Evolutionary conservation across 2,888 invertebrate genomes (phyloP).

Genomic region (Xanthorhoe designata): DNA sequence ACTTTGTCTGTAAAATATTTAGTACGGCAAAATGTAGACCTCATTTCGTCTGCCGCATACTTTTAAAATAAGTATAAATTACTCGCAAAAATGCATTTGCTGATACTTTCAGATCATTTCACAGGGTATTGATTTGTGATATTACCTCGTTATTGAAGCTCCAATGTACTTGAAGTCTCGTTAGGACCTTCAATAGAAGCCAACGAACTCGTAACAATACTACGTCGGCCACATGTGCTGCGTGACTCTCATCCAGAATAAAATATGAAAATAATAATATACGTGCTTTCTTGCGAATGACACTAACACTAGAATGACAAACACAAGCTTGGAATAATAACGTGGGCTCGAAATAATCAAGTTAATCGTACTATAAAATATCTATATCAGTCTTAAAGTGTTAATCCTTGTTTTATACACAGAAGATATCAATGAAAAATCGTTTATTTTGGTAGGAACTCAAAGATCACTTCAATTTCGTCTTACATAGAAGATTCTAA

Average conservation of each 20-base stretch:
- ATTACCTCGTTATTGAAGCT: constrained; percentile 28
- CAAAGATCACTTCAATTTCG: no score
- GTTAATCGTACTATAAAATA: no score
- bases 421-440: no score
- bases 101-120: constrained; percentile 32
- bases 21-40: not conserved
- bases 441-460: no score
- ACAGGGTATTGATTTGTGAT: constrained; percentile 27
- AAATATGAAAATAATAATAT: constrained; percentile 10
- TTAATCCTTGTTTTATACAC: no score
- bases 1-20: no score
- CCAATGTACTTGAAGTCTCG: constrained; percentile 24
- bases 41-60: not conserved
- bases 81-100: constrained; percentile 31
- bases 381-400: no score
- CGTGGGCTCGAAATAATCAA: no score
- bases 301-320: not conserved
- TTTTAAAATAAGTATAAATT: not conserved
- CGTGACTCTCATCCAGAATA: constrained; percentile 20
- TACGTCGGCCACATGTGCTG: constrained; percentile 27
- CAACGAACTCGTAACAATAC: constrained; percentile 27
- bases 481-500: no score
- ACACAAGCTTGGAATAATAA: not conserved
- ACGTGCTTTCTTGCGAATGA: not conserved
- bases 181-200: constrained; percentile 26